Conservation (phyloP, 2,888 invertebrate genomes). For the Microchrysa polita region DNA sequence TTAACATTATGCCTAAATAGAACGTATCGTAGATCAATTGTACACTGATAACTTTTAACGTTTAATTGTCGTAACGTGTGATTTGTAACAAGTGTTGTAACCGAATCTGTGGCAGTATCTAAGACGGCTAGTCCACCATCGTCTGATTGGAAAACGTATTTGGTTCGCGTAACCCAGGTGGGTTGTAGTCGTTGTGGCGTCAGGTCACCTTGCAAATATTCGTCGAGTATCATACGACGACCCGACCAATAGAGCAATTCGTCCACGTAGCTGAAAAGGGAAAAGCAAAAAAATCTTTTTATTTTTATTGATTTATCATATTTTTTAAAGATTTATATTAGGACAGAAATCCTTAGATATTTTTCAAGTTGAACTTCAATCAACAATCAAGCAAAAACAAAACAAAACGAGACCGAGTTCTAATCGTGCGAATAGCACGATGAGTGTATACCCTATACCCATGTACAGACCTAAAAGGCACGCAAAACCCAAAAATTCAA, state of each 20-base stretch:
- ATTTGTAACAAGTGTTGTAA: conserved; percentile 84
- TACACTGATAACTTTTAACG: conserved; percentile 87
- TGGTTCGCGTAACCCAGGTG: conserved; percentile 82
- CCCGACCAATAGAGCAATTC: conserved; percentile 90
- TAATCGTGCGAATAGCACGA: too few relatives aligned
- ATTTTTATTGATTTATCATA: too few relatives aligned
- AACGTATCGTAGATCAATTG: conserved; percentile 85
- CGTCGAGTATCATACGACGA: conserved; percentile 84
- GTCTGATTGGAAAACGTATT: conserved; percentile 87
- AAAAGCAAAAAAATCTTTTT: background rate
- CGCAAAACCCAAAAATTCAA: too few relatives aligned
- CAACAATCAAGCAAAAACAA: too few relatives aligned
- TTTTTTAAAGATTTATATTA: too few relatives aligned
- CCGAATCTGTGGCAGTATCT: conserved; percentile 81
- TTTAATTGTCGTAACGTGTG: conserved; percentile 88
- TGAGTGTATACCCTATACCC: too few relatives aligned
- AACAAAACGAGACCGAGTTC: too few relatives aligned
- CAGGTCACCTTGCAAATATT: conserved; percentile 82
- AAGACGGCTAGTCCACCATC: conserved; percentile 84
- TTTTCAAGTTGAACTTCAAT: too few relatives aligned
- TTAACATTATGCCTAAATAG: conserved; percentile 90
- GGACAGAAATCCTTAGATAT: too few relatives aligned
- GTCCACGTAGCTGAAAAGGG: conserved; percentile 82
- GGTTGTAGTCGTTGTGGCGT: conserved; percentile 78
- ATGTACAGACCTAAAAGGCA: too few relatives aligned